Conservation (phyloP, 37 sponge, comb jelly and placozoan species). For the Geodia barretti region DNA sequence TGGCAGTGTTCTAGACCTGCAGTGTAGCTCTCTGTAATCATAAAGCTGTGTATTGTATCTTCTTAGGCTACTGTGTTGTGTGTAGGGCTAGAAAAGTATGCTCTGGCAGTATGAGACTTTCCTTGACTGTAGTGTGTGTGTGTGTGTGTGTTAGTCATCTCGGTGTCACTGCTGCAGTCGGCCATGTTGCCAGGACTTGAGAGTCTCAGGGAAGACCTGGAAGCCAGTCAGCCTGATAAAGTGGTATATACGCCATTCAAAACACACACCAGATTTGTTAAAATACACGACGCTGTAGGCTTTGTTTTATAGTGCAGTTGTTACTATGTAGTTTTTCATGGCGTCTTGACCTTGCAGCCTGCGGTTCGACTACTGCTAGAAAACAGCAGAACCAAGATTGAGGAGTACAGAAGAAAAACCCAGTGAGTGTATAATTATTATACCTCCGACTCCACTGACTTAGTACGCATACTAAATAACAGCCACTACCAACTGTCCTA, state of each 20-base stretch:
- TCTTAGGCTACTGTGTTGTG: background rate
- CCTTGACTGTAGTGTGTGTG: no score
- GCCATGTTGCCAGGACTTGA: constrained; percentile 64
- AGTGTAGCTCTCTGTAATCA: no score
- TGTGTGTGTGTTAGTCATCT: constrained; percentile 51
- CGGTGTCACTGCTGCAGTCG: constrained; percentile 38
- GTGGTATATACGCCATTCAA: no score
- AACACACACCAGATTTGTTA: no score
- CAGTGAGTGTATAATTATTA: no score
- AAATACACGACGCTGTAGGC: no score
- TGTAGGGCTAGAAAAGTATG: background rate
- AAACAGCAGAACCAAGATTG: constrained; percentile 20
- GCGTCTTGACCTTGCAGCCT: no score
- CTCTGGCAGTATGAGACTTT: background rate
- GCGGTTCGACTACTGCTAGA: background rate
- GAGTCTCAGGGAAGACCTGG: constrained; percentile 31
- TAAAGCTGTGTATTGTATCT: no score
- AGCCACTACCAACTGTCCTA: background rate
- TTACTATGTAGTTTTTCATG: no score
- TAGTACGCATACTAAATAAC: background rate
- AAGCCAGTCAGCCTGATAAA: constrained; percentile 28
- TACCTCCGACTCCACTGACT: background rate
- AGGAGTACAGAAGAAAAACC: constrained; percentile 28
- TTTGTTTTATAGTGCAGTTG: no score
- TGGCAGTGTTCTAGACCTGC: no score